Evolutionary conservation across 1,140 invertebrate genomes (phyloP).

Genomic region (Lepidurus couesii): DNA sequence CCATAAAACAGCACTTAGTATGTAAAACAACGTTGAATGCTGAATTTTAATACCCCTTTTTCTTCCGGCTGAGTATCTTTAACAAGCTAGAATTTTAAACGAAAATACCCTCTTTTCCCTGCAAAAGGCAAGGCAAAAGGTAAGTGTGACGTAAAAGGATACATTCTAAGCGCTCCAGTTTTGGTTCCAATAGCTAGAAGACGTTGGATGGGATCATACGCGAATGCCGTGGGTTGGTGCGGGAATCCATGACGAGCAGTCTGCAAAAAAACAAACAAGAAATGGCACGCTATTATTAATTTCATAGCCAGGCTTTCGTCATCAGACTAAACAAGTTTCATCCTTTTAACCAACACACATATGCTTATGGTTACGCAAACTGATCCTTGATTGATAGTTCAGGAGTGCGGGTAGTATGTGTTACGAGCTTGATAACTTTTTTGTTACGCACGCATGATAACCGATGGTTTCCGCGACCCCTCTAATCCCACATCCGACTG

Average conservation of each 20-base stretch:
- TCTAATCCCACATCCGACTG: too few relatives aligned
- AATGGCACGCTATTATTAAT: slow-evolving; percentile 36
- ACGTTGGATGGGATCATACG: slow-evolving; percentile 95
- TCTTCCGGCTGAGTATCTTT: too few relatives aligned
- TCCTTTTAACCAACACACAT: not conserved
- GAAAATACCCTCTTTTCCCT: too few relatives aligned
- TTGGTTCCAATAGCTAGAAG: slow-evolving; percentile 95
- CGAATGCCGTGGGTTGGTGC: slow-evolving; percentile 90
- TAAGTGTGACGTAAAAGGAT: slow-evolving; percentile 61
- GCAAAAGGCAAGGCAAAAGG: not conserved
- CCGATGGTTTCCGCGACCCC: too few relatives aligned
- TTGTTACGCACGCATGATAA: too few relatives aligned
- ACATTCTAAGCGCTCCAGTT: slow-evolving; percentile 90
- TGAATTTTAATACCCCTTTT: too few relatives aligned
- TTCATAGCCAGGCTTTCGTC: not conserved
- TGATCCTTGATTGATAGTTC: too few relatives aligned
- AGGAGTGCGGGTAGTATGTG: too few relatives aligned
- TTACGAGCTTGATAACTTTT: too few relatives aligned
- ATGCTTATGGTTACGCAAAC: not conserved
- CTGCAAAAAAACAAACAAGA: slow-evolving; percentile 59
- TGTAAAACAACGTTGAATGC: too few relatives aligned
- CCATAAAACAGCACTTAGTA: too few relatives aligned
- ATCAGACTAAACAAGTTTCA: not conserved
- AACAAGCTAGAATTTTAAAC: too few relatives aligned
- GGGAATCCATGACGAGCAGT: slow-evolving; percentile 98